Percentiles rank a stretch among this genome's conserved stretches.
Evolutionary conservation across 2,888 invertebrate genomes (phyloP).

Genomic region (Mactromeris polynyma): DNA sequence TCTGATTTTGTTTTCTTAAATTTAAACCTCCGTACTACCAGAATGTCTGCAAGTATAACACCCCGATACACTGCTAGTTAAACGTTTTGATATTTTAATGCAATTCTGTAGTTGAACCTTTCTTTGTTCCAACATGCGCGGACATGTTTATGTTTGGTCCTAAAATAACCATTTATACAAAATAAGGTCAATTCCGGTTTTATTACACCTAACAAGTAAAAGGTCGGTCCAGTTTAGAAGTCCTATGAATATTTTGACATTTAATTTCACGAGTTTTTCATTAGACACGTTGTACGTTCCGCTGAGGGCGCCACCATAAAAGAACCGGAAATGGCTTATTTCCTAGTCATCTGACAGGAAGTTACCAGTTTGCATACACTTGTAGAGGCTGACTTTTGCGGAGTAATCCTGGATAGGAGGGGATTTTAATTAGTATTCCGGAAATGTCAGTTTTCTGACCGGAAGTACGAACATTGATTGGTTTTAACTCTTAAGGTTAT

Average conservation of each 20-base stretch:
- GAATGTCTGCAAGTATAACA: no score
- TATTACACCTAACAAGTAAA: neutral
- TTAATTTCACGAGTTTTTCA: neutral
- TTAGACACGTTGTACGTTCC: neutral
- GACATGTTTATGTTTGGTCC: no score
- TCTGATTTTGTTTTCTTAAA: no score
- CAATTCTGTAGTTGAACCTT: no score
- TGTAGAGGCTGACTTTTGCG: neutral
- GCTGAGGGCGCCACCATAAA: neutral
- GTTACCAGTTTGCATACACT: neutral
- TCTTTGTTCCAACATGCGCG: no score
- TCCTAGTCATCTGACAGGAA: neutral
- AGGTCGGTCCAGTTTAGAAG: neutral
- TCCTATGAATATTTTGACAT: neutral
- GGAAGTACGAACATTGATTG: neutral
- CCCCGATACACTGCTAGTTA: no score
- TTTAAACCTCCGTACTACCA: no score
- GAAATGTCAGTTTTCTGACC: slow-evolving; percentile 11
- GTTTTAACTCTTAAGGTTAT: neutral
- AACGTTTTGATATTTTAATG: no score
- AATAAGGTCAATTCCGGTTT: neutral
- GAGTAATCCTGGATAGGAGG: neutral
- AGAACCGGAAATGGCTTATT: neutral
- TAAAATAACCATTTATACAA: no score
- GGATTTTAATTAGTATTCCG: neutral